phyloP scores from a whole-genome alignment of 2,113 vertebrate genomes.

The Clarias macrocephalus region DNA sequence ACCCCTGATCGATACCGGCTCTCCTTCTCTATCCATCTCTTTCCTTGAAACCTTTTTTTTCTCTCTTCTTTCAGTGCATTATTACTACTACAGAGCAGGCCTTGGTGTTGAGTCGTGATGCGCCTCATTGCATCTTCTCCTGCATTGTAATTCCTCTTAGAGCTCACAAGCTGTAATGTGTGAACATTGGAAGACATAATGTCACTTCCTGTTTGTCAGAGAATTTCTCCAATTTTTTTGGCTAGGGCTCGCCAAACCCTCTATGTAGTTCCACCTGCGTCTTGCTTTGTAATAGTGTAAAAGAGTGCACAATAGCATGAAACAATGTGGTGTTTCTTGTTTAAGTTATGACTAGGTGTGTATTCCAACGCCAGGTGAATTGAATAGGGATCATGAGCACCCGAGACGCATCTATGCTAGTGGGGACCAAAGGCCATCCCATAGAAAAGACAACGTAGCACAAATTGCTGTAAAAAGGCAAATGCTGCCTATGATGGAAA shows the following conservation, averaged over 20 bases:
- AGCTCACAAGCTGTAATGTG: not conserved
- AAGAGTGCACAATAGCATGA: not conserved
- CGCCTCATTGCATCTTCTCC: conserved; percentile 12
- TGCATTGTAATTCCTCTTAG: not conserved
- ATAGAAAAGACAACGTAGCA: no score
- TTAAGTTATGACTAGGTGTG: not conserved
- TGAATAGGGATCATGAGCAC: no score
- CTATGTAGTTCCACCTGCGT: not conserved
- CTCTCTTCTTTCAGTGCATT: conserved; percentile 10
- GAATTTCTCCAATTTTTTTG: not conserved
- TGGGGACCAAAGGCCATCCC: no score
- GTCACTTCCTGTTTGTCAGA: not conserved
- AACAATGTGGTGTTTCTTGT: not conserved
- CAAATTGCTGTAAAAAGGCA: no score
- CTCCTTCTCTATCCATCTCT: not conserved
- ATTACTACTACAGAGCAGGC: not conserved
- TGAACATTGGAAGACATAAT: not conserved
- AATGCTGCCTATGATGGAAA: no score
- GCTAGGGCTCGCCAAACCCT: not conserved
- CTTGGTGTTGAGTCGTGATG: not conserved
- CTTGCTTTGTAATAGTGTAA: not conserved
- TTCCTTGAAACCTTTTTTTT: not conserved
- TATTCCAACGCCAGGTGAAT: no score
- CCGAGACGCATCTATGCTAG: no score
- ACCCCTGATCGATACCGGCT: conserved; percentile 31